phyloP scores from a whole-genome alignment of 2,888 invertebrate species.

The Cheilosia vulpina region DNA sequence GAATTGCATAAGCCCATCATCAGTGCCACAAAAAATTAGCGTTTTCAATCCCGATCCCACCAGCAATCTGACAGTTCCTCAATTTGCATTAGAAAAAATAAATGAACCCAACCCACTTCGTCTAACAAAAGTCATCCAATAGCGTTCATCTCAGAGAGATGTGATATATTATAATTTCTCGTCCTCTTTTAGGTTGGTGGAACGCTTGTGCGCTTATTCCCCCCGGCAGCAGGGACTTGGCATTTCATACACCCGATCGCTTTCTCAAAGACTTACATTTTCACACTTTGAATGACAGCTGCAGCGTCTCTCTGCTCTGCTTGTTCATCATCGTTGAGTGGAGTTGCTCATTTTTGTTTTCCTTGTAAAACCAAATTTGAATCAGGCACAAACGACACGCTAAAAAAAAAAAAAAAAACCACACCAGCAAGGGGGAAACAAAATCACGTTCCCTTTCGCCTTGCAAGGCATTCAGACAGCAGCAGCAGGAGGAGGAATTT shows the following conservation, averaged over 20 bases:
- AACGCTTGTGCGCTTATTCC: background rate
- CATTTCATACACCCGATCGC: slow-evolving; percentile 2
- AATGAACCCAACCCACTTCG: no score
- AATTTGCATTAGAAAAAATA: no score
- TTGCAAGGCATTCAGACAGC: background rate
- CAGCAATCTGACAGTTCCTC: no score
- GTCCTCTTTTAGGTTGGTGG: no score
- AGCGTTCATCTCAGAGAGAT: no score
- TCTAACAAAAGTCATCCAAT: no score
- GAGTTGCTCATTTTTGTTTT: slow-evolving; percentile 5
- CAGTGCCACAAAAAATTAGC: no score
- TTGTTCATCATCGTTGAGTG: background rate
- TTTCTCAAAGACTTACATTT: slow-evolving; percentile 36
- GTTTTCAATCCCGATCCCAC: no score
- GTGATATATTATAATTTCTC: no score
- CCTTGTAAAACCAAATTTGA: slow-evolving; percentile 21
- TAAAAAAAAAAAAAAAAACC: background rate
- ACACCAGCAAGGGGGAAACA: background rate
- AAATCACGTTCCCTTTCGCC: slow-evolving; percentile 18
- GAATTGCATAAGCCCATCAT: no score
- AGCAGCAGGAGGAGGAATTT: background rate
- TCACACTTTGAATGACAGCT: slow-evolving; percentile 70
- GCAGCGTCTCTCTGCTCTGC: slow-evolving; percentile 19
- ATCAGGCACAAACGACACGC: background rate
- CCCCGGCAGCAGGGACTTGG: background rate